Evolutionary conservation across 2,888 invertebrate species (phyloP).

Genomic region (Dione vanillae): DNA sequence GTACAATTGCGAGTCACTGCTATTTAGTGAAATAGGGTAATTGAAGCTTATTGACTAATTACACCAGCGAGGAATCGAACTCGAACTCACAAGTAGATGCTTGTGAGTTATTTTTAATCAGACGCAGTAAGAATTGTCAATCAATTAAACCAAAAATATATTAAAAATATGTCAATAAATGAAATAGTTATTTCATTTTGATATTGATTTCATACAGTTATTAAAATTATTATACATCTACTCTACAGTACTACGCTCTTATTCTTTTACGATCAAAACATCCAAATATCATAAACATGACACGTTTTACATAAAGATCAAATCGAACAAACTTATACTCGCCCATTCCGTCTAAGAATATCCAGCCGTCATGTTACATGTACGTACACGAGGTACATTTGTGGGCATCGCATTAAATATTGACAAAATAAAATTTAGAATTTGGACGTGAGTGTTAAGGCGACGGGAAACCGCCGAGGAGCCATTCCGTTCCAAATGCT

Average conservation of each 20-base stretch:
- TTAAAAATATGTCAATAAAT: too few species aligned
- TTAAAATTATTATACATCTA: too few species aligned
- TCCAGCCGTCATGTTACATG: neutral
- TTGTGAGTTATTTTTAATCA: too few species aligned
- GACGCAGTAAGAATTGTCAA: too few species aligned
- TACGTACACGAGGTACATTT: constrained; percentile 43
- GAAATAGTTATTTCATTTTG: too few species aligned
- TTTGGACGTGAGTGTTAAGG: constrained; percentile 73
- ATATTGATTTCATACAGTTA: neutral
- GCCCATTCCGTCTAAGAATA: constrained; percentile 8
- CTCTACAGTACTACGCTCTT: too few species aligned
- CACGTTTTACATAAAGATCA: neutral
- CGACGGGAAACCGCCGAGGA: constrained; percentile 71
- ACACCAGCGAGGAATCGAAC: too few species aligned
- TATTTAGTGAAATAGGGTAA: too few species aligned
- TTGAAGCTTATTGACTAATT: too few species aligned
- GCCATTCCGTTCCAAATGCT: constrained; percentile 78
- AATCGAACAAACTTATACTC: constrained; percentile 9
- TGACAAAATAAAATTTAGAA: constrained; percentile 83
- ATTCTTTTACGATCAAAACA: neutral
- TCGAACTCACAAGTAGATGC: too few species aligned
- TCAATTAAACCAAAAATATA: too few species aligned
- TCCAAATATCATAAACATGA: neutral
- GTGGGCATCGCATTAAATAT: constrained; percentile 80
- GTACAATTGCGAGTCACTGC: too few species aligned